These are phyloP conservation scores for Leucophenga varia DNA, from an alignment of 1,140 invertebrate species.

Conservation along the genomic window DNA sequence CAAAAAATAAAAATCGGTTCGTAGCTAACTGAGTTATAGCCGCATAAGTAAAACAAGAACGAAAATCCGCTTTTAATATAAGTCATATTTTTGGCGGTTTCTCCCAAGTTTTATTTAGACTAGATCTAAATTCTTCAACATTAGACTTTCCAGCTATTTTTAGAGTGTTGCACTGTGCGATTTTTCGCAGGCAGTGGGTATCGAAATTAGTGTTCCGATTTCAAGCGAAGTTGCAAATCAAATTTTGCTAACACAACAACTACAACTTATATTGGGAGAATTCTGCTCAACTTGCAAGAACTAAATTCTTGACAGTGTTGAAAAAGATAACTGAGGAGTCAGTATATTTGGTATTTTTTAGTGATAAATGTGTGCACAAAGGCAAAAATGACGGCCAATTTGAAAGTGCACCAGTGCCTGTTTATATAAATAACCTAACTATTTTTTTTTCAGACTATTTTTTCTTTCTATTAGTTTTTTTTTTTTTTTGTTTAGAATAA, in stretches of 20 bases:
- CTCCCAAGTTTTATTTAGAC: not conserved
- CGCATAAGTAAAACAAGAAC: too few species aligned
- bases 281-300: not conserved
- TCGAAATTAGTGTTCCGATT: not conserved
- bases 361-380: not conserved
- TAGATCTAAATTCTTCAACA: not conserved
- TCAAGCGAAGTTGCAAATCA: not conserved
- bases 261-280: not conserved
- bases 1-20: too few species aligned
- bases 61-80: too few species aligned
- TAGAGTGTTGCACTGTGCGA: not conserved
- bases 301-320: not conserved
- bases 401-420: not conserved
- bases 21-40: too few species aligned
- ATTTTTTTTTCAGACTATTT: not conserved
- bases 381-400: not conserved
- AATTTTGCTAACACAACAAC: not conserved
- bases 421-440: not conserved
- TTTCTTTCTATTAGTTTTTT: too few species aligned
- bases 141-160: not conserved
- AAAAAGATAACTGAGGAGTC: not conserved
- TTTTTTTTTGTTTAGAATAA: not conserved
- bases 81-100: not conserved
- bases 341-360: not conserved
- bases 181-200: not conserved